Evolutionary conservation across 2,888 invertebrate species (phyloP).

Genomic region (Thelaira solivaga): DNA sequence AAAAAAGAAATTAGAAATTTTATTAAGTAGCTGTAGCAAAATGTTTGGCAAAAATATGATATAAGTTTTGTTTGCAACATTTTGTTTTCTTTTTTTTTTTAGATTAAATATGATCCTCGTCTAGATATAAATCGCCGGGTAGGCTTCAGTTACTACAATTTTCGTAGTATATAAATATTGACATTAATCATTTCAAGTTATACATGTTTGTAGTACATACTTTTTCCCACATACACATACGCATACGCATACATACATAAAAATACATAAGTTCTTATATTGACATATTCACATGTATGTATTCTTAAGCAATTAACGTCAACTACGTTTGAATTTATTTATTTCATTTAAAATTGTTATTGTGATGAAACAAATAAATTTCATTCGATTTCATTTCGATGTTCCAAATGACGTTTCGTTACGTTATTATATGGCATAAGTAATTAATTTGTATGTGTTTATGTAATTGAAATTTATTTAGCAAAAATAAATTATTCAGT

Average conservation of each 20-base stretch:
- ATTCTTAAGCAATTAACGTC: no score
- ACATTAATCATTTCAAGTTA: neutral
- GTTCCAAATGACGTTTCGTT: neutral
- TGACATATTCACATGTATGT: conserved; percentile 1
- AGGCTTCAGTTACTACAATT: conserved; percentile 65
- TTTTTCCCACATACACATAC: neutral
- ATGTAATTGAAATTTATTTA: neutral
- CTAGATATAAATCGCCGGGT: conserved; percentile 74
- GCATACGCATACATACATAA: neutral
- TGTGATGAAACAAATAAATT: neutral
- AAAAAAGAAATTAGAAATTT: neutral
- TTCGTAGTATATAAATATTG: conserved; percentile 1
- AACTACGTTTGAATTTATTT: neutral
- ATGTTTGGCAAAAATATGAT: conserved; percentile 33
- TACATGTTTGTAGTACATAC: conserved; percentile 6
- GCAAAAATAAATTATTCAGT: no score
- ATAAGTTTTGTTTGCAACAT: conserved; percentile 57
- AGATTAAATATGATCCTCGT: conserved; percentile 73
- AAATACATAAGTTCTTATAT: no score
- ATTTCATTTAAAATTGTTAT: no score
- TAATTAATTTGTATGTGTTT: neutral
- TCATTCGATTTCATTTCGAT: conserved; percentile 1
- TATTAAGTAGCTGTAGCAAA: conserved; percentile 21
- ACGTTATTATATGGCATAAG: conserved; percentile 4
- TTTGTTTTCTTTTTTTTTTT: conserved; percentile 58